Evolutionary conservation across 2,113 vertebrate genomes (phyloP).

Genomic region (Phaethon lepturus): DNA sequence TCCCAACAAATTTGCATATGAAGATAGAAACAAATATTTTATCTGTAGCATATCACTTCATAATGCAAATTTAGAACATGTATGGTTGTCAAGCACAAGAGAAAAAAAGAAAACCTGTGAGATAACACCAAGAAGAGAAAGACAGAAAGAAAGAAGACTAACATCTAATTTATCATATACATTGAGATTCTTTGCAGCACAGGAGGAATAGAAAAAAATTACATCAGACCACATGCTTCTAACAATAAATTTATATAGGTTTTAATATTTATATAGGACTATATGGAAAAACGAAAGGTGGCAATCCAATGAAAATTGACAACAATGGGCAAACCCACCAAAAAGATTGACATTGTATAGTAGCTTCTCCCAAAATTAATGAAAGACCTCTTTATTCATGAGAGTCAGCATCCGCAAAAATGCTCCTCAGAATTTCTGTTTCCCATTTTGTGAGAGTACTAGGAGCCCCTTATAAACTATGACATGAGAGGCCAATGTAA

Average conservation of each 20-base stretch:
- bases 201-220: not conserved
- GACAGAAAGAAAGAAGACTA: not conserved
- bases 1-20: not conserved
- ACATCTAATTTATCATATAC: not conserved
- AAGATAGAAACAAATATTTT: not conserved
- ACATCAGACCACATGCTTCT: not conserved
- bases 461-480: not conserved
- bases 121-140: not conserved
- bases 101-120: not conserved
- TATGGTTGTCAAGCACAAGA: not conserved
- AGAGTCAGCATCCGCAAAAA: not conserved
- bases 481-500: not conserved
- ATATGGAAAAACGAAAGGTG: not conserved
- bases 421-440: not conserved
- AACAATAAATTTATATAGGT: not conserved
- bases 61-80: not conserved
- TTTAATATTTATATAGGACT: not conserved
- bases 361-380: not conserved
- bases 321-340: not conserved
- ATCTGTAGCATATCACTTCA: not conserved
- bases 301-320: not conserved
- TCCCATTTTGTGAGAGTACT: not conserved
- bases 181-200: not conserved
- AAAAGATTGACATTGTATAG: not conserved
- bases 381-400: not conserved